Conservation (phyloP, 2,888 invertebrate genomes). For the Standfussiana lucernea region DNA sequence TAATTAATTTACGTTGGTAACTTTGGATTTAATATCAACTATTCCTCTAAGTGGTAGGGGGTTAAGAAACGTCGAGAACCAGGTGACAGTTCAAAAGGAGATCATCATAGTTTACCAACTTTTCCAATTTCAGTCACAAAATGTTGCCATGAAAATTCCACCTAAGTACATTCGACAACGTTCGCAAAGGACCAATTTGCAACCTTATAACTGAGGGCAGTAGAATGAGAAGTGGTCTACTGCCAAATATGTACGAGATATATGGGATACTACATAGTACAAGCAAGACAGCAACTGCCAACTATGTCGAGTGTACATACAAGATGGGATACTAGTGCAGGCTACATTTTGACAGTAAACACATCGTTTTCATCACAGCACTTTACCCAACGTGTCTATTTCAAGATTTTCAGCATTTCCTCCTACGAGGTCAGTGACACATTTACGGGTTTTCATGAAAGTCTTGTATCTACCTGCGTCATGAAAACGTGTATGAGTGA, state of each 20-base stretch:
- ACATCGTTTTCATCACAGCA: slow-evolving; percentile 59
- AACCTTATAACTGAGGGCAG: neutral
- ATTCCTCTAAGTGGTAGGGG: neutral
- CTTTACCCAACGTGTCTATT: slow-evolving; percentile 58
- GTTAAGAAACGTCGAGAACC: no score
- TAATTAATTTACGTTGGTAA: neutral
- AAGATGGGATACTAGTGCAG: neutral
- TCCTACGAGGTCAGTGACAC: slow-evolving; percentile 67
- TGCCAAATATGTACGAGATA: neutral
- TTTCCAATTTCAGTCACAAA: neutral
- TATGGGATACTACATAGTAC: neutral
- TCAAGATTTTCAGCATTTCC: slow-evolving; percentile 61
- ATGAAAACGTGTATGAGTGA: slow-evolving; percentile 32
- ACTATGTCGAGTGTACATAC: neutral
- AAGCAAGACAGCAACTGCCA: neutral
- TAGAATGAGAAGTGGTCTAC: neutral
- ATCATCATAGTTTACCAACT: no score
- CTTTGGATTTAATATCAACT: neutral
- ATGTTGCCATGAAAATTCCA: neutral
- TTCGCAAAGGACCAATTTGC: neutral
- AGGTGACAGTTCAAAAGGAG: no score
- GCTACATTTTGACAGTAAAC: slow-evolving; percentile 40
- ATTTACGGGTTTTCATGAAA: slow-evolving; percentile 66
- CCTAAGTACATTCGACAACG: neutral
- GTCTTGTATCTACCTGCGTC: slow-evolving; percentile 51